Evolutionary conservation across 1,140 invertebrate species (phyloP), one percentile per base, ranked within the genome.

Genomic region (Cryptotermes secundus): DNA sequence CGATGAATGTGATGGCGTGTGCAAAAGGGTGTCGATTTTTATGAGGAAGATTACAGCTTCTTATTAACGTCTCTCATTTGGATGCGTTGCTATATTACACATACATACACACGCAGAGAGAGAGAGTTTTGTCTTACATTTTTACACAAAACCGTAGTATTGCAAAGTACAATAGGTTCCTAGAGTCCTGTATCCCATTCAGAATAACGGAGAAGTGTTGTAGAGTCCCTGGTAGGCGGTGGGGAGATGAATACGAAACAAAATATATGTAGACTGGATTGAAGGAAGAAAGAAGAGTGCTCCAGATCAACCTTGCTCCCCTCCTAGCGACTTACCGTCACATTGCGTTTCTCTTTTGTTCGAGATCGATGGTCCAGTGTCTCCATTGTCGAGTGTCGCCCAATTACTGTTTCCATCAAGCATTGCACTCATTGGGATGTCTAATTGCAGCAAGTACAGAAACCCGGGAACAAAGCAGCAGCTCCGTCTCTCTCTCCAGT

Each of bases 331-430:
- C 45, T 72, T 72, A 16, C n/a, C 26, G 59, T 72, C 59, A n/a
- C 59, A 72, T 72, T 72, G 59, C 59, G 4, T 16, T 72, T n/a
- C 59, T 31, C n/a, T 31, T 72, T 72, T 72, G 59, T 72, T 72
- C 26, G 59, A 72, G 59, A 72, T 72, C 59, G 59, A 72, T 72
- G 53, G 53, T 14, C 53, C 53, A 59, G 53, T 59, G 59, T 72
- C 59, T 72, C 59, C 59, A 72, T 72, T 72, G 59, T 72, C 59
- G 59, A 72, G 59, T 72, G 59, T 72, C 59, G 59, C 59, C 59
- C 59, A 72, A 72, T 72, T 72, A 31, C n/a, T 72, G 59, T 72
- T 72, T 26, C n/a, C 59, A 72, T 72, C n/a, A 72, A 72, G 59
- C 3, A 72, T n/a, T 72, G 26, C 59, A 16, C 59, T 72, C 59